Base-by-base conservation (phyloP, 1,140 invertebrate genomes). In the Drosophila chauvacae region DNA sequence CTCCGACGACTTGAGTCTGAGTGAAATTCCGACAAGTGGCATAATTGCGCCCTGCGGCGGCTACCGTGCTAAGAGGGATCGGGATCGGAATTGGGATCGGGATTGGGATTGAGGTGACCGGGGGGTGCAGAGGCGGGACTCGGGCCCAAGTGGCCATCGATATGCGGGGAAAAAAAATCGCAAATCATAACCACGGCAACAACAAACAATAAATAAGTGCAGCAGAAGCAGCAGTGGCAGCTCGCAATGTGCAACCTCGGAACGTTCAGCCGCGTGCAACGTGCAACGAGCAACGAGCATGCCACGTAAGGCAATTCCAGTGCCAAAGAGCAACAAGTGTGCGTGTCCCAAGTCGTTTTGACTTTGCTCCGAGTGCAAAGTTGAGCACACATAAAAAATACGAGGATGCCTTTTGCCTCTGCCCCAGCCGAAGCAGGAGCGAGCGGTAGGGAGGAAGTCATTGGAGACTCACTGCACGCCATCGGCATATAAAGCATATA, bases 21-120 rank as follows among this genome's bases (percentile, higher is more conserved):
- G 80, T 80, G 85, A 88, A 90, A 90, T 88, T 88, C 85, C 85
- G 88, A 90, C 85, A 90, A 90, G 85, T 90, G 85, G 86, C 85
- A 71, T 90, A 90, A 90, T 90, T 88, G 85, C 85, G 85, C 85
- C 85, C 85, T 85, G 74, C 77, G 85, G 85, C 85, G 66, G 85
- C 85, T 90, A 88, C 85, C 85, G 85, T 88, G 78, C 81, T 60
- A 79, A 61, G 72, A 77, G 81, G 75, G 81, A 77, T 72, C 62
- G 61, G 30, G 30, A 30, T 30, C 56, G 47, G 45, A 50, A 55
- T 55, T 35, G 51, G 50, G 28, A 57, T 37, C 18, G 47, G 45
- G 45, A 33, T 50, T 33, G 50, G 35, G 48, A 30, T 14, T 23
- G 35, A 26, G 53, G 53, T 20, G 35, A 37, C 13, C 33, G 33